phyloP scores from a whole-genome alignment of 2,888 invertebrate genomes.

The Apoderus coryli region DNA sequence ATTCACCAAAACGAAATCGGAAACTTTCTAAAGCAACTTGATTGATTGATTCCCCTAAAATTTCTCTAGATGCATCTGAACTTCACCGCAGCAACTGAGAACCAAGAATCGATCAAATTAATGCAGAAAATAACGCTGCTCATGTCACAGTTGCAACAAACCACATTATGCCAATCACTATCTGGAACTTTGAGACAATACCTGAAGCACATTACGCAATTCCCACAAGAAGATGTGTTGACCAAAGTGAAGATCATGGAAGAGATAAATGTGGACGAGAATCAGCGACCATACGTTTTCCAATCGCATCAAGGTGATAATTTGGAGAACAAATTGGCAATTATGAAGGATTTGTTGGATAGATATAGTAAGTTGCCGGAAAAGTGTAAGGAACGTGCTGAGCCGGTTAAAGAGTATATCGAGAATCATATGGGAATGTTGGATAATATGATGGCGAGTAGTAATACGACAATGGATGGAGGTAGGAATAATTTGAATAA shows the following conservation, averaged over 20 bases:
- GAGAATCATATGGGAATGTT: conserved; percentile 25
- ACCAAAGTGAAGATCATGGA: conserved; percentile 19
- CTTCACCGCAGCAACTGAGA: conserved; percentile 11
- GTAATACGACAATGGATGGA: background rate
- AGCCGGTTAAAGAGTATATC: conserved; percentile 28
- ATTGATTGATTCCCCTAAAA: too few relatives aligned
- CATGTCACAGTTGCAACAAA: conserved; percentile 17
- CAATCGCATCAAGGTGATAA: conserved; percentile 16
- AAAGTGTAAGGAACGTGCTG: conserved; percentile 25
- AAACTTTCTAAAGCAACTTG: too few relatives aligned
- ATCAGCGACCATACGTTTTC: conserved; percentile 20
- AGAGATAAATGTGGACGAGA: conserved; percentile 16
- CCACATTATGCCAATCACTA: conserved; percentile 18
- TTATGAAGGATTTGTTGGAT: conserved; percentile 22
- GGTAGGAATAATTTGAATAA: background rate
- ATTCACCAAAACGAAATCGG: too few relatives aligned
- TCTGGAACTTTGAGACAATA: conserved; percentile 16
- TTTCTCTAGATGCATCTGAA: too few relatives aligned
- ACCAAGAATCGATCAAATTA: conserved; percentile 11
- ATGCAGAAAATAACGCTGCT: conserved; percentile 17
- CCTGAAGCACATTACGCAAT: conserved; percentile 17
- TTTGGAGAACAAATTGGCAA: conserved; percentile 17
- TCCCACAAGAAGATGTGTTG: conserved; percentile 16
- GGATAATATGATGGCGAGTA: conserved; percentile 13
- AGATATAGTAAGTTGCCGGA: conserved; percentile 26